A percentile compares a stretch with the other conserved stretches of the same genome.
Conservation (phyloP, 1,140 invertebrate species). For the Drosophila obscura region DNA sequence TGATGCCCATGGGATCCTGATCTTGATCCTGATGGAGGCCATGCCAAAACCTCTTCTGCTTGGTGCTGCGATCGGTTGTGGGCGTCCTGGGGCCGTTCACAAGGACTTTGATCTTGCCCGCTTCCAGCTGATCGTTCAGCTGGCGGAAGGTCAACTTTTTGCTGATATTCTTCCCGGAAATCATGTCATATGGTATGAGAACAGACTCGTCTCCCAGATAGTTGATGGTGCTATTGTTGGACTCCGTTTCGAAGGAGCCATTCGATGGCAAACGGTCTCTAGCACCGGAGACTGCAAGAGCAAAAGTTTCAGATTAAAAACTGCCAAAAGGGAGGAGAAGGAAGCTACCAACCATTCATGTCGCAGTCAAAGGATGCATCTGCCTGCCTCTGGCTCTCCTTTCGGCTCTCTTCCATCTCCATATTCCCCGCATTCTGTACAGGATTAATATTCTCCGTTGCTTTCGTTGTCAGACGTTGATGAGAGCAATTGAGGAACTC, state of each 20-base stretch:
- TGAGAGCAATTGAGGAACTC: slow-evolving; percentile 2
- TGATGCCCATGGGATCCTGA: background rate
- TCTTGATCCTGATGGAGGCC: slow-evolving; percentile 15
- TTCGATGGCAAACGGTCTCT: background rate
- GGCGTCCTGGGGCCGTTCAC: slow-evolving; percentile 63
- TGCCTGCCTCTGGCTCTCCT: slow-evolving; percentile 4
- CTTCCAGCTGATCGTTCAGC: slow-evolving; percentile 56
- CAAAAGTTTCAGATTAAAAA: background rate
- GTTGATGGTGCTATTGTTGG: slow-evolving; percentile 22
- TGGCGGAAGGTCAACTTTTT: slow-evolving; percentile 57
- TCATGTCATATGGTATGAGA: slow-evolving; percentile 54
- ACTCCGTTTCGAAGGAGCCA: background rate
- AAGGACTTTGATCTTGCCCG: slow-evolving; percentile 59
- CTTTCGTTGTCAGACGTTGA: background rate
- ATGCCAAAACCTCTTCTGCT: slow-evolving; percentile 16
- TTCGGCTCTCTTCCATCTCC: background rate
- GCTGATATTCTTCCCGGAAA: slow-evolving; percentile 45
- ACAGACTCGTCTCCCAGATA: slow-evolving; percentile 47
- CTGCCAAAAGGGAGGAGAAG: background rate
- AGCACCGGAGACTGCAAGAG: slow-evolving; percentile 6
- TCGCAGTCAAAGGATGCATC: slow-evolving; percentile 6
- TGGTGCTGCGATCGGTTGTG: slow-evolving; percentile 43
- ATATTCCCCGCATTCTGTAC: slow-evolving; percentile 12
- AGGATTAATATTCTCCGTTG: slow-evolving; percentile 11
- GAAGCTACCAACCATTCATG: slow-evolving; percentile 14